Base-by-base conservation (phyloP, 2,888 invertebrate genomes). In the Odiellus spinosus region DNA sequence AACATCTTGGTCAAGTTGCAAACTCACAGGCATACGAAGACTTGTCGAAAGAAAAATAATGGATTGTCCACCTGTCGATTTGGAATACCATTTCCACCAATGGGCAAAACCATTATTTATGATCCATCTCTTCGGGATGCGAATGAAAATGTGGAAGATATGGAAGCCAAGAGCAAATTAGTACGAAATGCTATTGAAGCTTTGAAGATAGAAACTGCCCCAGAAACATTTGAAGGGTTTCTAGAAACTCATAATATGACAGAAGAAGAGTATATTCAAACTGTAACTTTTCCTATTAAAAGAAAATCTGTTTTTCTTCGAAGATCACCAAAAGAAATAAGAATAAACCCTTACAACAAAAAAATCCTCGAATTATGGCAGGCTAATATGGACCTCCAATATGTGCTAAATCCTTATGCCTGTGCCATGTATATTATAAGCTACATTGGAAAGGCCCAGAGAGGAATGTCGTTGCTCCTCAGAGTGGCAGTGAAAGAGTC, bases 331-430 rank as follows among this genome's bases (percentile, higher is more conserved):
- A 43, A 50, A 35, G 55, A 50, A 8, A 46, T 45, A 1, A 49
- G 51, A 18, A 54, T 61, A 1, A 62, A 62, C 50, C 35, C 43
- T 2, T 62, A 58, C 48, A 60, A 59, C 46, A 14, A 14, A 10
- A 38, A 47, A 20, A 50, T 60, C 36, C 35, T 61, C 35, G n/a
- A 48, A 12, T 44, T 61, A 11, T 57, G 55, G 55, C 26, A 52
- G 35, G 60, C 64, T 4, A 64, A 64, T 47, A 59, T 61, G 57
- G 64, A 64, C 53, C 52, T 61, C 12, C 64, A 65, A 47, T 64
- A 56, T 53, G 57, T 63, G 1, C 41, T 58, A 12, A 60, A 63
- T 55, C 52, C 57, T 34, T 63, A 61, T 55, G 58, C 60, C 39
- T 60, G 62, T 47, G 58, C 59, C 8, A 49, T 56, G 17, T 65